These are phyloP conservation scores for Ormyrus pomaceus DNA, from an alignment of 2,888 invertebrate genomes.

Conservation along the genomic window DNA sequence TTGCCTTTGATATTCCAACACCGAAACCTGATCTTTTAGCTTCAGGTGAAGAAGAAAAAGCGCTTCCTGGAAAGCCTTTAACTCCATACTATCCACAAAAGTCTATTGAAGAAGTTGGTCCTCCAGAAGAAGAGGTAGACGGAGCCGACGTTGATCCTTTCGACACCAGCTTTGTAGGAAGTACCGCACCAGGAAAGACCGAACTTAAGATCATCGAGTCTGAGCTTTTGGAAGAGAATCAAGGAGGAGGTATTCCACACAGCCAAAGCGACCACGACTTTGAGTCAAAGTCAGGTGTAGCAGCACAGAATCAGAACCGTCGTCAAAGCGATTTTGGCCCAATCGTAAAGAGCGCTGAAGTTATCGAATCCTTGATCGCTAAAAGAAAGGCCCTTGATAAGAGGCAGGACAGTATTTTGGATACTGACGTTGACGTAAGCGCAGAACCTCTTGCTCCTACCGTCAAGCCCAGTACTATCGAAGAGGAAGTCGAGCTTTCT, in stretches of 20 bases:
- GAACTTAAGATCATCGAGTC: constrained; percentile 79
- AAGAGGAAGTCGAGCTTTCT: constrained; percentile 74
- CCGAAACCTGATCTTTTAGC: constrained; percentile 78
- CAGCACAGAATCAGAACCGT: constrained; percentile 68
- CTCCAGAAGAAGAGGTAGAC: constrained; percentile 76
- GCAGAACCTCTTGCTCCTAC: constrained; percentile 84
- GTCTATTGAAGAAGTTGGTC: constrained; percentile 78
- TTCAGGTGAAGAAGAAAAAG: constrained; percentile 78
- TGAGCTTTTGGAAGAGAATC: constrained; percentile 73
- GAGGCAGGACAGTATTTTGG: constrained; percentile 74
- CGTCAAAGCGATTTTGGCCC: constrained; percentile 77
- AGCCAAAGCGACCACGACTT: constrained; percentile 83
- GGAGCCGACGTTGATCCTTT: constrained; percentile 79
- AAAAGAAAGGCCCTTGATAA: constrained; percentile 52
- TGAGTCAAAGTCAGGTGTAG: constrained; percentile 76
- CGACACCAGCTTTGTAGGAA: constrained; percentile 81
- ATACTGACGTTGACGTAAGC: constrained; percentile 79
- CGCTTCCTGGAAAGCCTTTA: constrained; percentile 82
- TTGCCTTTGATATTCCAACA: constrained; percentile 80
- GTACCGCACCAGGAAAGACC: constrained; percentile 78
- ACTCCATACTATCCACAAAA: constrained; percentile 87
- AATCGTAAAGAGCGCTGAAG: constrained; percentile 54
- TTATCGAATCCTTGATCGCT: constrained; percentile 52
- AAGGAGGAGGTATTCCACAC: constrained; percentile 67
- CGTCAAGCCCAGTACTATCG: constrained; percentile 74